Conservation (phyloP, 2,797 vertebrate genomes). For the Sylvia borin region DNA sequence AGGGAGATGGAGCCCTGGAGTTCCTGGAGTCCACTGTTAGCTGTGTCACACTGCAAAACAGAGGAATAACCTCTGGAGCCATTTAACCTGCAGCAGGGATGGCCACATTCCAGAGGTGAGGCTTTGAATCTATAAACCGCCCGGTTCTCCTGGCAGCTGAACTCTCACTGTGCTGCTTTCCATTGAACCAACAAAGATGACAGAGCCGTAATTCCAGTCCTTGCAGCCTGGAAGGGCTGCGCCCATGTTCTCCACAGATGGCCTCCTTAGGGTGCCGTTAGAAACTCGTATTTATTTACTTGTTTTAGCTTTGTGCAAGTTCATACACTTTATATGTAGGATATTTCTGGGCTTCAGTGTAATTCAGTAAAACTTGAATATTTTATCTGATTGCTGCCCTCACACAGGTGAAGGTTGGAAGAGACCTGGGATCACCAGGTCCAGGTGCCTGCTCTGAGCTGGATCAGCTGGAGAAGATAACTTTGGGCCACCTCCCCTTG, state of each 20-base stretch:
- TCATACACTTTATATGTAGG: background rate
- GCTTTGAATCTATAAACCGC: background rate
- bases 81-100: background rate
- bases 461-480: background rate
- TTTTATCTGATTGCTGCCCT: background rate
- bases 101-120: background rate
- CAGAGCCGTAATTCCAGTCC: accelerated
- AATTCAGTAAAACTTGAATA: background rate
- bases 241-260: accelerated
- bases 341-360: background rate
- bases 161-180: background rate
- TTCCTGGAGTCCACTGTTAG: accelerated
- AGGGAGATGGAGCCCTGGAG: background rate
- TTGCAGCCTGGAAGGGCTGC: background rate
- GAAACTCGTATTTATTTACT: background rate
- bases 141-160: background rate
- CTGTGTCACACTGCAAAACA: background rate
- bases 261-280: background rate
- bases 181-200: background rate
- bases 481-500: background rate
- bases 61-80: background rate
- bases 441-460: background rate
- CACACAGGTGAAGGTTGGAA: background rate
- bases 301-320: background rate
- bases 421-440: background rate